Evolutionary conservation across 2,797 vertebrate species (phyloP), one percentile per base, ranked within the genome.

Genomic region (Notolepis coatsorum): DNA sequence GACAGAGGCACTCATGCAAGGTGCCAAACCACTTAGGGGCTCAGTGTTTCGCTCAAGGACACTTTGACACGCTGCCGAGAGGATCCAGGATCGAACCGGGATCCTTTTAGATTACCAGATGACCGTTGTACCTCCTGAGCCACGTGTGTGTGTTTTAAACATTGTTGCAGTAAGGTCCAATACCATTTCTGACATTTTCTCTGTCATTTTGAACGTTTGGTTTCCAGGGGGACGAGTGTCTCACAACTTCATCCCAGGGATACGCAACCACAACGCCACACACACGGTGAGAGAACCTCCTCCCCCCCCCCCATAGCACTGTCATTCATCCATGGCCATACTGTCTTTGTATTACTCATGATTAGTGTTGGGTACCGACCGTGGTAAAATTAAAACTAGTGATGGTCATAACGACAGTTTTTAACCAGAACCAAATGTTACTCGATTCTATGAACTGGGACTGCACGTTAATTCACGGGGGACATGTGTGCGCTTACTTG

Each of bases 201-300:
- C 69, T 73, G 55, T 74, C 27, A 21, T 56, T 62, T 15, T 25
- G 31, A n/a, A n/a, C 37, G 31, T 68, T 28, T 81, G 24, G 42
- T 79, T 33, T 57, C 43, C 71, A 94, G 93, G 92, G 71, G 93
- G 91, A 78, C 84, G 92, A 82, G 73, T 92, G 33, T 90, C 88
- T 72, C 92, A 91, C 80, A 93, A 84, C 82, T 93, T 94, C 74
- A 92, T 94, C 65, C 91, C 92, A 55, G 91, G 92, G 65, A 84
- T 93, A 79, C 89, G 92, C 27, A 92, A 90, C 75, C 86, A 91
- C 75, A 87, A 51, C 59, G 61, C 83, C 61, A 52, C 82, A 58
- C 90, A 91, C 54, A 79, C 89, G 17, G 93, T 93, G 71, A 91
- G 90, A 77, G 38, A 53, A 13, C 13, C 2, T 10, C 25, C 17